Conservation (phyloP, 2,797 vertebrate species). For the Etheostoma perlongum region DNA sequence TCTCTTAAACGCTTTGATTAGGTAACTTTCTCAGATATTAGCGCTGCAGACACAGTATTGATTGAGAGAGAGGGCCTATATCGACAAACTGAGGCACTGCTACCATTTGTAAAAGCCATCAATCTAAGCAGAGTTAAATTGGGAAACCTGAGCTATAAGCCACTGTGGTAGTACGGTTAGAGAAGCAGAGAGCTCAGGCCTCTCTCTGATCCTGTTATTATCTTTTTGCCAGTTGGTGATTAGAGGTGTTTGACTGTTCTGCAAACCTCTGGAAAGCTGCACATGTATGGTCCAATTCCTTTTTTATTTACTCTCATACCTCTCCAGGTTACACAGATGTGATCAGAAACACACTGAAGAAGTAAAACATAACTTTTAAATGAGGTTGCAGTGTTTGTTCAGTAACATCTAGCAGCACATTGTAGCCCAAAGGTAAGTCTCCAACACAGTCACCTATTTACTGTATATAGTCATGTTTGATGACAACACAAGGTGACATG, state of each 20-base stretch:
- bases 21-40: slow-evolving; percentile 24
- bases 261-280: slow-evolving; percentile 5
- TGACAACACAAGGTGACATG: slow-evolving; percentile 53
- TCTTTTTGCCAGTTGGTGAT: slow-evolving; percentile 24
- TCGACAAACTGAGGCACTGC: slow-evolving; percentile 34
- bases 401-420: neutral
- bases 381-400: slow-evolving; percentile 8
- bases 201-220: slow-evolving; percentile 35
- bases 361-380: neutral
- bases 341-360: neutral
- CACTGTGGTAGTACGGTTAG: slow-evolving; percentile 14
- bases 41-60: slow-evolving; percentile 42
- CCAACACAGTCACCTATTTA: slow-evolving; percentile 38
- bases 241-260: slow-evolving; percentile 28
- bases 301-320: slow-evolving; percentile 1
- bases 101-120: slow-evolving; percentile 44
- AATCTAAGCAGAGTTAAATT: slow-evolving; percentile 17
- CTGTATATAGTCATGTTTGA: slow-evolving; percentile 42
- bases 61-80: slow-evolving; percentile 34
- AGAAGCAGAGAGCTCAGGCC: slow-evolving; percentile 9
- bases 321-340: neutral
- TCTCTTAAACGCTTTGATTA: slow-evolving; percentile 32
- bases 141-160: slow-evolving; percentile 53
- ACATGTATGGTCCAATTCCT: neutral
- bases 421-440: neutral